phyloP scores from a whole-genome alignment of 1,140 invertebrate species.

The Cotesia typhae region DNA sequence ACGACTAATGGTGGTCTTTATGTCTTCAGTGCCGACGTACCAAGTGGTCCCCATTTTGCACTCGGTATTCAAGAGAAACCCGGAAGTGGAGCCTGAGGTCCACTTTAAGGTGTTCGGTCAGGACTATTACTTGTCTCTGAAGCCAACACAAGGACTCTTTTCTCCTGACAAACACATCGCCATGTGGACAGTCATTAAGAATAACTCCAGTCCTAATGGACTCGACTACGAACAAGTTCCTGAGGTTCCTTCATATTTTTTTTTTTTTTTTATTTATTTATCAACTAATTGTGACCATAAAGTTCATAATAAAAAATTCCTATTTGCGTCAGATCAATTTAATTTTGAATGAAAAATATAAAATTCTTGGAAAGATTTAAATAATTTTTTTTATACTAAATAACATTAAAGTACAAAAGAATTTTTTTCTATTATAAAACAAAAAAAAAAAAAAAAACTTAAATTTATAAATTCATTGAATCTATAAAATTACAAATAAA shows the following conservation, averaged over 20 bases:
- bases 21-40: conserved; percentile 72
- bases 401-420: too few species aligned
- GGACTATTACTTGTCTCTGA: conserved; percentile 76
- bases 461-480: too few species aligned
- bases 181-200: conserved; percentile 79
- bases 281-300: too few species aligned
- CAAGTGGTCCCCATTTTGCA: conserved; percentile 70
- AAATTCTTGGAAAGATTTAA: too few species aligned
- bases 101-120: conserved; percentile 81
- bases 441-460: too few species aligned
- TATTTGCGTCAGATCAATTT: too few species aligned
- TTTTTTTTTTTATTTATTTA: neutral
- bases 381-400: too few species aligned
- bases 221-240: conserved; percentile 79
- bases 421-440: too few species aligned
- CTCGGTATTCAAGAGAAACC: conserved; percentile 63
- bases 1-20: neutral
- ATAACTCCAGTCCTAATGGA: conserved; percentile 74
- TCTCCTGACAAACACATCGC: conserved; percentile 71
- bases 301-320: too few species aligned
- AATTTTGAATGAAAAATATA: too few species aligned
- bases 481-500: too few species aligned
- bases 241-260: conserved; percentile 67
- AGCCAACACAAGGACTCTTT: conserved; percentile 76
- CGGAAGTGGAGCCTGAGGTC: conserved; percentile 71